phyloP scores from a whole-genome alignment of 2,888 invertebrate genomes.

The Microctonus hyperodae region DNA sequence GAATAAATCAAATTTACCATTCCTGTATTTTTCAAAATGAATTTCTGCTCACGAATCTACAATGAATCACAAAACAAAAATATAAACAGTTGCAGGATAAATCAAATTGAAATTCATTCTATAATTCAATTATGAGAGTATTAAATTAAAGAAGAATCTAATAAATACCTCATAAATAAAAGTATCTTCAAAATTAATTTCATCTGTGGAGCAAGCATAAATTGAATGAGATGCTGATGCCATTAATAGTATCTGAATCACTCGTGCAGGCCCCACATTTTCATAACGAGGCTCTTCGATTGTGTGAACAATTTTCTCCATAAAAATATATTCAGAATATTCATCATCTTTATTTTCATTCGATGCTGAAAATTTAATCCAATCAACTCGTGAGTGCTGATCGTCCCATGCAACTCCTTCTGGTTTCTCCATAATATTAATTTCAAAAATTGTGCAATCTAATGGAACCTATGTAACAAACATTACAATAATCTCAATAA shows the following conservation, averaged over 20 bases:
- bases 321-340: conserved; percentile 19
- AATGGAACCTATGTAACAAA: conserved; percentile 40
- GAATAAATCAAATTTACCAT: conserved; percentile 43
- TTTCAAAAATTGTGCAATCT: conserved; percentile 46
- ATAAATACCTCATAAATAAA: conserved; percentile 65
- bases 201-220: conserved; percentile 63
- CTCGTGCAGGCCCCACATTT: conserved; percentile 29
- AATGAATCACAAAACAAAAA: not conserved
- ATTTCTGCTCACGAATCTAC: conserved; percentile 45
- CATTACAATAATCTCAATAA: not conserved
- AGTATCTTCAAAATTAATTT: conserved; percentile 66
- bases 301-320: conserved; percentile 49
- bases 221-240: conserved; percentile 66
- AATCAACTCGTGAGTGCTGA: conserved; percentile 58
- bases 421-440: conserved; percentile 38
- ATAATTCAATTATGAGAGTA: too few species aligned
- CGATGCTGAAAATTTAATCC: conserved; percentile 41
- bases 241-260: conserved; percentile 65
- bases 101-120: not conserved
- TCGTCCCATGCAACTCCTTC: conserved; percentile 62
- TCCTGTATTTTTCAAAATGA: conserved; percentile 48
- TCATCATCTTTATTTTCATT: conserved; percentile 4
- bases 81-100: not conserved
- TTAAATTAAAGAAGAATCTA: too few species aligned
- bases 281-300: conserved; percentile 55